Evolutionary conservation across 2,888 invertebrate species (phyloP), one percentile per base, ranked within the genome.

Genomic region (Drosophila borealis): DNA sequence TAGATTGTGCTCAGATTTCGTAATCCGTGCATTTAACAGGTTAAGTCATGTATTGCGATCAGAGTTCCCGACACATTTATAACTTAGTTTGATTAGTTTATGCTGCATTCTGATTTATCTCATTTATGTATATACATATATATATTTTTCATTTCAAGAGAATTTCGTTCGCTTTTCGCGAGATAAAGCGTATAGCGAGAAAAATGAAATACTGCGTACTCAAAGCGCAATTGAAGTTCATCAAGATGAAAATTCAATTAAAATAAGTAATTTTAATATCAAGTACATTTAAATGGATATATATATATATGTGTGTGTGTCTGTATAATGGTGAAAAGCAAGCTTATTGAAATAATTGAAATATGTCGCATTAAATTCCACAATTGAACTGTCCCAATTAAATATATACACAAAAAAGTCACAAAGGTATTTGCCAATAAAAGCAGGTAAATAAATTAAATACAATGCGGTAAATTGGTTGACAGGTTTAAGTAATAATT

Each of bases 381-480:
- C 62, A 63, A 60, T 37, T 33, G 8, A 44, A 34, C 17, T 36
- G 48, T 36, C n/a, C 19, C 49, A 61, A 42, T 36, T 36, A 10
- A 10, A 63, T 21, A 45, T 21, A 25, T 25, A 25, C 8, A 17
- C 14, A 36, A 6, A 21, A 56, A 46, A 19, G 10, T 10, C 14
- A 34, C 37, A 6, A 17, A 42, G 8, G 21, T 21, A 9, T 9
- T 33, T 36, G 37, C 37, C 25, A 48, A 37, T 33, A 25, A 21
- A 21, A 9, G 36, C 39, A 14, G 25, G 6, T 11, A 34, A 48
- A 37, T 33, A 2, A 39, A 41, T 17, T n/a, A 10, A 36, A 48
- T 13, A 45, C 8, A 33, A 11, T 19, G 19, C 2, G 14, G 11
- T 33, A 21, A 45, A 51, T 29, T 45, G 17, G 13, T n/a, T 44